A percentile compares a stretch with the other conserved stretches of the same genome.
phyloP scores from a whole-genome alignment of 2,797 vertebrate genomes.

The Pelobates cultripes region DNA sequence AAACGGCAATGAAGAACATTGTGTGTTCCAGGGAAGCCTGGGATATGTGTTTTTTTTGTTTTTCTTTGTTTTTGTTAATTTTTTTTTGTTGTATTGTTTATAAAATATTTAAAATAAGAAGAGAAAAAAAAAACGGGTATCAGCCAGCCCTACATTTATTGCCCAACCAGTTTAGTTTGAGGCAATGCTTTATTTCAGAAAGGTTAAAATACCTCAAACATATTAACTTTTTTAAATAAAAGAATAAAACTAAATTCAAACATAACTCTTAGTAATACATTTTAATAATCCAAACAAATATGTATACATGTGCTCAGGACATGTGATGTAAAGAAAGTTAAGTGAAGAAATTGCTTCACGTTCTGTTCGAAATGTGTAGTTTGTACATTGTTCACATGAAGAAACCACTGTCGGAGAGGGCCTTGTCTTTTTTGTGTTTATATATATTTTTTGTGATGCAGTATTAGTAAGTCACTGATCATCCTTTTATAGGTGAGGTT shows the following conservation, averaged over 20 bases:
- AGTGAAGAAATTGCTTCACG: conserved; percentile 39
- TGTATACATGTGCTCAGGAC: conserved; percentile 63
- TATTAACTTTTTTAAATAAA: conserved; percentile 58
- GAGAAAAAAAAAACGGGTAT: conserved; percentile 68
- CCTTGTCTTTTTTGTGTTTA: conserved; percentile 59
- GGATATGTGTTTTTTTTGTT: conserved; percentile 60
- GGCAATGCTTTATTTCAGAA: conserved; percentile 51
- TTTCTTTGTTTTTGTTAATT: conserved; percentile 61
- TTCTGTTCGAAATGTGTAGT: conserved; percentile 40
- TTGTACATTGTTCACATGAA: conserved; percentile 68
- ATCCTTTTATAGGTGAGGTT: conserved; percentile 72
- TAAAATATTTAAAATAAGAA: conserved; percentile 57
- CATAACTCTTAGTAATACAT: conserved; percentile 38
- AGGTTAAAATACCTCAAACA: conserved; percentile 71
- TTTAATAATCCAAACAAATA: conserved; percentile 52
- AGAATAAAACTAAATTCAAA: not conserved
- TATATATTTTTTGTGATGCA: conserved; percentile 62
- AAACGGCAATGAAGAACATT: conserved; percentile 62
- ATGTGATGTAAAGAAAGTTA: conserved; percentile 57
- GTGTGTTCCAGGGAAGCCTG: conserved; percentile 68
- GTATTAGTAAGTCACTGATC: conserved; percentile 77
- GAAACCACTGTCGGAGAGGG: conserved; percentile 68
- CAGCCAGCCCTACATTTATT: conserved; percentile 65
- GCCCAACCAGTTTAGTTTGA: conserved; percentile 57
- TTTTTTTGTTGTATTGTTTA: conserved; percentile 21